Evolutionary conservation across 2,113 vertebrate genomes (phyloP), one percentile per base, ranked within the genome.

Genomic region (Trematocara stigmaticum): DNA sequence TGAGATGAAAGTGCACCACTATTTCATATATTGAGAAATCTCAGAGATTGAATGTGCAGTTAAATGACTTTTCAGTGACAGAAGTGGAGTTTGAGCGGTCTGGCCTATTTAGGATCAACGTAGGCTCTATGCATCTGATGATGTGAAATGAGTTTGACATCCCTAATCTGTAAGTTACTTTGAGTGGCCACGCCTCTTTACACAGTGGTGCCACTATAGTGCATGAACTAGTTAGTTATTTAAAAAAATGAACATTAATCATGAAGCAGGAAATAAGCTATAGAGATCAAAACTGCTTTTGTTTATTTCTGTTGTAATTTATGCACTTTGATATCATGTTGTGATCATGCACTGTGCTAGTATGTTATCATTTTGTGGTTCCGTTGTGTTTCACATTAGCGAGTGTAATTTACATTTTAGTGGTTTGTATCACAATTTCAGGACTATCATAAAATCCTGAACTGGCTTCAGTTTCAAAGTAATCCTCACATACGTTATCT

Each of bases 391-490:
- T 45, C 11, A 71, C 12, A 9, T 71, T 26, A 45, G 11, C 5
- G 0, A 26, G 20, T 42, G 7, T 16, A 71, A 71, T 45, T 71
- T 45, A 71, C 45, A 7, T 49, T 49, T 76, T 1, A 11, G 10
- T 49, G 23, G 42, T 74, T 74, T 51, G 45, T 29, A 11, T 76
- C 69, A 47, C 42, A 49, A 29, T 18, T 49, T 49, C 42, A 76
- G 6, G 71, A 31, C 6, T 49, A 76, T 76, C 45, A 49, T 49
- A 49, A 76, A 76, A 76, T 76, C 71, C 71, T 49, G 26, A 49
- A 76, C 26, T 49, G 69, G 15, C 13, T 49, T 76, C 40, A 74
- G 23, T 74, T 74, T 74, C 26, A 76, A 51, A 76, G 26, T 76
- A 82, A 51, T 81, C 79, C 49, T 55, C 35, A 31, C 38, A 49